Base-by-base conservation (phyloP, 1,140 invertebrate genomes). In the Globodera ellingtonae region DNA sequence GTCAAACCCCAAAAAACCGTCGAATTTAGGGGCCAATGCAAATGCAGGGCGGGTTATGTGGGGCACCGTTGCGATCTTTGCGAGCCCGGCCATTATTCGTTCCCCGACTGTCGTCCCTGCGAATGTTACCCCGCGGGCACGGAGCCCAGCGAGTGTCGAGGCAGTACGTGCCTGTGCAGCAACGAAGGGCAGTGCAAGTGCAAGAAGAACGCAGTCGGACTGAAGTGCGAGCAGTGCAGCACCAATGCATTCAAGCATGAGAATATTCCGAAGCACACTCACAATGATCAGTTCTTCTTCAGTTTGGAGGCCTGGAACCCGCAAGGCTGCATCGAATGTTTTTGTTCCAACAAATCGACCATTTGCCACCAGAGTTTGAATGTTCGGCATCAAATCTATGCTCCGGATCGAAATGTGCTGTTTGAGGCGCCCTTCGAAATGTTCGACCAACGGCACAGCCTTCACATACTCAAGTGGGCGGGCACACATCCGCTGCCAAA, bases 321-420 rank as follows among this genome's bases (percentile, higher is more conserved):
- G 0, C 92, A 93, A 6, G 97, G 97, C 0, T 99, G 97, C 88
- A 97, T 95, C 0, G 94, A 95, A 84, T 99, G 97, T 89, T 98
- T 97, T 92, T 99, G 97, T 89, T 99, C 98, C 90, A 96, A 97
- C 6, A 95, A 95, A 87, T 95, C 95, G 0, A 93, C 93, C 0
- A 91, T 93, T 24, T 98, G 96, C 89, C 78, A 71, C 8, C 87
- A 89, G 79, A 69, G 74, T 44, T 71, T 71, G 69, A 78, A 76
- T 10, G 83, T 89, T 24, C 89, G 87, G 87, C 82, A 82, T 24
- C 87, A 89, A 78, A 79, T 89, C 18, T 88, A 88, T 72, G 75
- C 87, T 4, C 86, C 88, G 21, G 87, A 88, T 50, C 66, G 87
- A 50, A 24, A 74, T 46, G 88, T 87, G 21, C 48, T 75, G 13